A percentile compares a stretch with the other conserved stretches of the same genome.
Conservation (phyloP, 2,888 invertebrate species). For the Cosmopolites sordidus region DNA sequence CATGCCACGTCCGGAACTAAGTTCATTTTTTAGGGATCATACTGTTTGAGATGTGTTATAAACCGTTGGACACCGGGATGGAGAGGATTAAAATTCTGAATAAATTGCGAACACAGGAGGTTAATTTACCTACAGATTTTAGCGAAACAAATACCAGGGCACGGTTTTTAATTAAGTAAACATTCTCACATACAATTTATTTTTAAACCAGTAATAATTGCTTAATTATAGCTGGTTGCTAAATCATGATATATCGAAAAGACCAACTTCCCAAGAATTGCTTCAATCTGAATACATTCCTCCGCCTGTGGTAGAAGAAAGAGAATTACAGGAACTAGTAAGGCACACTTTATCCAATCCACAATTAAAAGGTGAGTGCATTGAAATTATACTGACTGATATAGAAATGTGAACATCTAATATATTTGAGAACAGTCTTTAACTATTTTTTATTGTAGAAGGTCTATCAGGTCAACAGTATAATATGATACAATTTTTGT, state of each 20-base stretch:
- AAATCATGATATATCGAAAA: constrained; percentile 74
- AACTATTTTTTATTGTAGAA: too few relatives aligned
- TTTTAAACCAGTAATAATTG: too few relatives aligned
- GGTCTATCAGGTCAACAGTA: too few relatives aligned
- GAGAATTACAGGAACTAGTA: constrained; percentile 76
- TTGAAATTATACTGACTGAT: background rate
- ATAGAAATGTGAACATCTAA: too few relatives aligned
- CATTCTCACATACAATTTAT: too few relatives aligned
- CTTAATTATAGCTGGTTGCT: constrained; percentile 64
- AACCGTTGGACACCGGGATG: constrained; percentile 80
- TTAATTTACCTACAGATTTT: constrained; percentile 69
- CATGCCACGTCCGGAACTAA: too few relatives aligned
- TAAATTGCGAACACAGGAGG: constrained; percentile 64
- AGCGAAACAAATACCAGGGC: constrained; percentile 53
- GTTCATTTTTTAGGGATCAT: constrained; percentile 81
- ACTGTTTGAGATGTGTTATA: constrained; percentile 92
- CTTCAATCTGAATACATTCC: constrained; percentile 79
- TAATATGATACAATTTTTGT: too few relatives aligned
- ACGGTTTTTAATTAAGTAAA: constrained; percentile 58
- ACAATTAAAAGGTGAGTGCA: constrained; percentile 58
- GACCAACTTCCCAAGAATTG: constrained; percentile 84
- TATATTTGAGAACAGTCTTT: constrained; percentile 3
- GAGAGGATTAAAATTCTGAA: constrained; percentile 78
- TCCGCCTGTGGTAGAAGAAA: constrained; percentile 80
- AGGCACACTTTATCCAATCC: constrained; percentile 77